Evolutionary conservation across 37 sponge, comb jelly and placozoan species (phyloP), one percentile per base, ranked within the genome.

Genomic region (Petrosia ficiformis): DNA sequence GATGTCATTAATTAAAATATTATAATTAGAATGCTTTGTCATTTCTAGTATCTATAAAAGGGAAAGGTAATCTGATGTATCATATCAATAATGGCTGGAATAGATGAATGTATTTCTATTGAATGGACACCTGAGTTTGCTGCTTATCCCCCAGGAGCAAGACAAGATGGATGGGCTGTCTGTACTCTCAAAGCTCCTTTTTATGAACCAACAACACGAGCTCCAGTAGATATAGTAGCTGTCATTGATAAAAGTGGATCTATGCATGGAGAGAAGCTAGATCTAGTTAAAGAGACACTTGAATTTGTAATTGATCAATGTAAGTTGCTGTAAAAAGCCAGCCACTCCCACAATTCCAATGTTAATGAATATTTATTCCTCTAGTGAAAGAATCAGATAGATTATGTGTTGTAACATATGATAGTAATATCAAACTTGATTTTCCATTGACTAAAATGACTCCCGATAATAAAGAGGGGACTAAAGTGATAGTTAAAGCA

Each of bases 211-310:
- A 75, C 71, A 24, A 35, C 82, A 0, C 74, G 96, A n/a, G 72
- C 87, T 21, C 70, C 89, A 1, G 79, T 95, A 44, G 96, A 95
- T 43, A 82, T 95, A 19, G 92, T 89, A 10, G 96, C 96, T 11
- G 96, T 95, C 1, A 90, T 95, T 32, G 96, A 95, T 67, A 69
- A 81, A 54, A 92, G 93, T 42, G 96, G 96, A 11, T 91, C 93
- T 37, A 95, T 95, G 96, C 16, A 59, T 11, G 93, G 93, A 0
- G 35, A 21, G 19, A 95, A 95, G 71, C 65, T 95, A 2, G 44
- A 84, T 0, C 65, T 91, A 29, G 96, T 95, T 38, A 91, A 82
- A 82, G 78, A 95, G 71, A 95, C 96, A 19, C 84, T 95, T 3
- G 75, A 67, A 21, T 95, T 95, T 59, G 92, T 95, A 8, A 75